Base-by-base conservation (phyloP, 2,888 invertebrate genomes). In the Spodoptera exigua region DNA sequence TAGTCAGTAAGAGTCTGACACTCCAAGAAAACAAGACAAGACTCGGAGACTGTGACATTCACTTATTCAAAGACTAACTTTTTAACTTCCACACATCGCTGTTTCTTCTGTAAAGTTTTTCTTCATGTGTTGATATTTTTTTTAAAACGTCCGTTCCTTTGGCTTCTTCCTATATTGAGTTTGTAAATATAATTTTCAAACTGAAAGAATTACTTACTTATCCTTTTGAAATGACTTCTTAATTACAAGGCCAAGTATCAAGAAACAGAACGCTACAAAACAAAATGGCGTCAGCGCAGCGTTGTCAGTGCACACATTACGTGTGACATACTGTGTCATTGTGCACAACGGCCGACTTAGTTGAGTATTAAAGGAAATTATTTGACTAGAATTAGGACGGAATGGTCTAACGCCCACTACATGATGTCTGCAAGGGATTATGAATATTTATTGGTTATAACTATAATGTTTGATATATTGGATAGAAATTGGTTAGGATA, bases 241-340 rank as follows among this genome's bases (percentile, higher is more conserved):
- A 2, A 21, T 43, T 5, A 2, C n/a, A 18, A 1, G 10, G 12
- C 0, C 45, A 83, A 88, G 82, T 85, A 90, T 85, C 90, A 90
- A 88, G 48, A 70, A 58, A 0, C 2, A 2, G 39, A 5, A 16
- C 16, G 55, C 77, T 40, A 0, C 11, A 32, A 71, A 27, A 76
- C 61, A 78, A 78, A 78, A 79, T 66, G 74, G 76, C 70, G 80
- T 81, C 73, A 53, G 47, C 36, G 32, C 55, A 16, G 61, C 73
- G 87, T 89, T 92, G 92, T 92, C 92, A 91, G 80, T 81, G 86
- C 87, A 89, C 92, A 88, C 92, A 93, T 93, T 92, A 92, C 86
- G 84, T 82, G 90, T 92, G 90, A 93, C 89, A 91, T 92, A 93
- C 84, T 86, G 86, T 82, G 77, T 88, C 81, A 91, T 91, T 91